phyloP scores from a whole-genome alignment of 1,140 invertebrate genomes.

The Drosophila ambigua region DNA sequence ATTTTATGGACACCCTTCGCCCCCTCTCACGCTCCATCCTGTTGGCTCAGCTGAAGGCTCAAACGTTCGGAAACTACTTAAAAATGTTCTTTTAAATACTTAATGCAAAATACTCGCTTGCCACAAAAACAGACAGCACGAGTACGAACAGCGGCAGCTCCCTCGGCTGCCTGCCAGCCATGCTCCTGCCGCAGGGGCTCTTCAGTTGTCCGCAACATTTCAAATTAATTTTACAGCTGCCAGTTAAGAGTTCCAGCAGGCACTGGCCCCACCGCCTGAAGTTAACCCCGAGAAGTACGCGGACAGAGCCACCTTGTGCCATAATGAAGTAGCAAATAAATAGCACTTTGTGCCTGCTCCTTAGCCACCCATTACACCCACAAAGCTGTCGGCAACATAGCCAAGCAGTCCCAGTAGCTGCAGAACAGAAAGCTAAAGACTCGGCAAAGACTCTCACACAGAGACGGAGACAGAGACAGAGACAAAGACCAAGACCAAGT shows the following conservation, averaged over 20 bases:
- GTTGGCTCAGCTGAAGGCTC: slow-evolving; percentile 12
- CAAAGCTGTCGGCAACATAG: not conserved
- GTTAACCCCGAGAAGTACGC: not conserved
- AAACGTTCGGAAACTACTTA: slow-evolving; percentile 42
- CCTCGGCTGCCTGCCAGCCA: not conserved
- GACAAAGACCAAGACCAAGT: slow-evolving; percentile 8
- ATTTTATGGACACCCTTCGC: slow-evolving; percentile 18
- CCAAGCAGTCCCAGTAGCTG: slow-evolving; percentile 1
- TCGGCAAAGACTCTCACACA: not conserved
- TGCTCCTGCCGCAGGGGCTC: too few species aligned
- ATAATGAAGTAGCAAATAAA: slow-evolving; percentile 79
- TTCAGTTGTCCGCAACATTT: slow-evolving; percentile 54
- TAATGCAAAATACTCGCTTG: slow-evolving; percentile 53
- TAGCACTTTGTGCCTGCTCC: slow-evolving; percentile 36
- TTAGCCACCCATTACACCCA: not conserved
- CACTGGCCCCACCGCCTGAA: slow-evolving; percentile 2
- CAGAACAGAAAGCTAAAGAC: slow-evolving; percentile 17
- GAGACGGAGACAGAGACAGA: slow-evolving; percentile 16
- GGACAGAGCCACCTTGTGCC: slow-evolving; percentile 41
- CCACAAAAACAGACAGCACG: slow-evolving; percentile 10
- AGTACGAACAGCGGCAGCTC: not conserved
- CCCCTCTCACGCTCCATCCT: not conserved
- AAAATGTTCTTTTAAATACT: slow-evolving; percentile 62
- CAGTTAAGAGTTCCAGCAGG: slow-evolving; percentile 15
- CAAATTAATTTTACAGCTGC: slow-evolving; percentile 77